Percentiles rank a stretch among this genome's conserved stretches.
phyloP scores from a whole-genome alignment of 2,113 vertebrate species.

The Hydrochoerus hydrochaeris region DNA sequence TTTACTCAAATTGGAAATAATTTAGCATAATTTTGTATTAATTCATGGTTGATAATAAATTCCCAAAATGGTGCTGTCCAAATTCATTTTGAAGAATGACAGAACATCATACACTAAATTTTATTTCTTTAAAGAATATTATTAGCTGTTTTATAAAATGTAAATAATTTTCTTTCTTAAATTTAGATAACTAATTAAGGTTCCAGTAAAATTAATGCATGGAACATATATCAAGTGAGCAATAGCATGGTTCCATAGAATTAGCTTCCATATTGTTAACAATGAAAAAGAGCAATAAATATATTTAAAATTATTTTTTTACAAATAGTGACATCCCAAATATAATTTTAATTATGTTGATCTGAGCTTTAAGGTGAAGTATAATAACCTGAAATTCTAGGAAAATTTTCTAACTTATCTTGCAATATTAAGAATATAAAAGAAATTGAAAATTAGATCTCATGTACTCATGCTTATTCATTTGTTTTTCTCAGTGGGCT shows the following conservation, averaged over 20 bases:
- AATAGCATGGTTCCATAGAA: neutral
- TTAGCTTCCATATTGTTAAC: neutral
- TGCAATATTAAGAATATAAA: conserved; percentile 5
- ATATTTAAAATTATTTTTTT: neutral
- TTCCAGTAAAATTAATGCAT: neutral
- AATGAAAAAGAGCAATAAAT: neutral
- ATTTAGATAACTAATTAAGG: neutral
- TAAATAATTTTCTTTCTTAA: neutral
- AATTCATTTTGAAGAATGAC: neutral
- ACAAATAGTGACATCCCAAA: neutral
- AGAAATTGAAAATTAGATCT: neutral
- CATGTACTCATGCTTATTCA: neutral
- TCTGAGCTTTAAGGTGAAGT: neutral
- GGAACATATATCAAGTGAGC: neutral
- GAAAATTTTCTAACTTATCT: neutral
- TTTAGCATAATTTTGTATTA: neutral
- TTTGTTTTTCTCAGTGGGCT: neutral
- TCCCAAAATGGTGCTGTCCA: neutral
- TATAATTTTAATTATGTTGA: neutral
- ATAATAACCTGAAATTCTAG: neutral
- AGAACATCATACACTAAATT: neutral
- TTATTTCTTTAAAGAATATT: neutral
- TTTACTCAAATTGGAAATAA: neutral
- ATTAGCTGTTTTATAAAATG: neutral
- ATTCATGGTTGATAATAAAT: conserved; percentile 8